Evolutionary conservation across 2,888 invertebrate genomes (phyloP), one percentile per base, ranked within the genome.

Genomic region (Parnassius smintheus): DNA sequence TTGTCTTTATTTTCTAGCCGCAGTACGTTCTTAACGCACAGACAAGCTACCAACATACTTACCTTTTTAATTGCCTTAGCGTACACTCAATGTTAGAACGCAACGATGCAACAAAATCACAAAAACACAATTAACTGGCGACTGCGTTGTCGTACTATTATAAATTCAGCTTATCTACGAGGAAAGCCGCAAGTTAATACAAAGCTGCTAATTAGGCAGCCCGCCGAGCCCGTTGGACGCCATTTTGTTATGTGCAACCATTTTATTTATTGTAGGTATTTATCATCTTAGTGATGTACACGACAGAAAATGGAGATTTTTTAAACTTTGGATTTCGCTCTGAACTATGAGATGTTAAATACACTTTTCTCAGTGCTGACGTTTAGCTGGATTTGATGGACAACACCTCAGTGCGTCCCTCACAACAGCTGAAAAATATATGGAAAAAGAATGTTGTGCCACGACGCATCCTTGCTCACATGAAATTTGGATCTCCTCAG

Each of bases 161-260:
- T 87, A 88, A 86, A 82, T 74, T 72, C 66, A 41, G 66, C 76
- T 86, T 88, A 88, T 88, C 88, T 86, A 87, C 67, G 76, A 86
- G 90, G 90, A 90, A 90, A 90, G 87, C 85, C 87, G 66, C 78
- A 73, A 68, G 68, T 76, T 78, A 79, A 80, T 72, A 76, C 69
- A 70, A 72, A 69, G 66, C 69, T 66, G 13, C 78, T 84, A 88
- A 88, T 88, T 87, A 82, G 77, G 64, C 44, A 11, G 44, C 66
- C 68, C 62, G 64, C 63, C 60, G 49, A 59, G 49, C 53, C 22
- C 55, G 41, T 25, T 50, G 51, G 45, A 44, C 35, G 42, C 63
- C 58, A 62, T 53, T 25, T 55, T 65, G 54, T 45, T 48, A 42
- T 55, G 48, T 42, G 48, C 18, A n/a, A 13, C 61, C 64, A 64